Evolutionary conservation across 2,888 invertebrate genomes (phyloP), one percentile per base, ranked within the genome.

Genomic region (Congeria kusceri): DNA sequence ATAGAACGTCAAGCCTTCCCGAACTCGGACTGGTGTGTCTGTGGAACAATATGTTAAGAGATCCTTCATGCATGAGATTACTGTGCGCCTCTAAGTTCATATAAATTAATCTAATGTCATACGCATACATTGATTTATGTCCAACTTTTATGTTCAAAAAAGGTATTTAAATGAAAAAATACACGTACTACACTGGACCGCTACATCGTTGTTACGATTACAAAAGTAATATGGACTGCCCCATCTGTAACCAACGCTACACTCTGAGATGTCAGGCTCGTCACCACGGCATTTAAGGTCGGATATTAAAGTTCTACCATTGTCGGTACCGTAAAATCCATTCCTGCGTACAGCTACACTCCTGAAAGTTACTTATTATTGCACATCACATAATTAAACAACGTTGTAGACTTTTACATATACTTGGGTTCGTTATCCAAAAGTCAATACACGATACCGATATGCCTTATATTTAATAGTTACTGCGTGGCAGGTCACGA

Each of bases 191-290:
- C 75, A 75, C 20, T 75, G 47, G 11, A 75, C 53, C 5, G 66
- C 62, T 2, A 75, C 68, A 56, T 75, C 75, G 28, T 58, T 28
- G 18, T 25, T 44, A 23, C 63, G 68, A 29, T 27, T 29, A 27
- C 75, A 75, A 44, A 68, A 75, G 9, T 29, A 44, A 63, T 75
- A 69, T 13, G 68, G 63, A 47, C 7, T 49, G 15, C 25, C 57
- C 75, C 75, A 75, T 25, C 53, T 27, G 32, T 70, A 29, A 28
- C 56, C 61, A 13, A n/a, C 27, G 15, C 64, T 53, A 27, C 75
- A 75, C n/a, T 68, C 75, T 15, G 75, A 75, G 44, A 75, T 58
- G 63, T 75, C 75, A 13, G 57, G 62, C 46, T 75, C 75, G 27
- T 46, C 27, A 11, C 68, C 68, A 9, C 9, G 27, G 64, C 75